A percentile compares a stretch with the other conserved stretches of the same genome.
These are phyloP conservation scores for Myzus persicae DNA, from an alignment of 1,140 invertebrate species.

Conservation along the genomic window DNA sequence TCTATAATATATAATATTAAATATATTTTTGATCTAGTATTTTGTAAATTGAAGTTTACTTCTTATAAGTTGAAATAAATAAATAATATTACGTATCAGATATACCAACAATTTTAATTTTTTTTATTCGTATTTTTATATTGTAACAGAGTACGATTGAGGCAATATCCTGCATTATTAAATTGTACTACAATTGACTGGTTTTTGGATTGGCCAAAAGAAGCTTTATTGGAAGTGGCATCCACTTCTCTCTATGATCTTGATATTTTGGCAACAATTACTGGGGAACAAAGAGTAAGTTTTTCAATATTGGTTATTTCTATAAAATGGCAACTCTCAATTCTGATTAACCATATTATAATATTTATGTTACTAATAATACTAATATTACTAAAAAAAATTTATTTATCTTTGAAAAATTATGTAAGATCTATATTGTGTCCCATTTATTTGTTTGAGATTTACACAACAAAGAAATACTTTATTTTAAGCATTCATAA, in stretches of 20 bases:
- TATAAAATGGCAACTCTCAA: not conserved
- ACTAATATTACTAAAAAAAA: not conserved
- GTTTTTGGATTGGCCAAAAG: conserved; percentile 85
- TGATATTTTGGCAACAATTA: conserved; percentile 69
- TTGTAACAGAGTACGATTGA: conserved; percentile 73
- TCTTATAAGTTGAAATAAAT: too few species aligned
- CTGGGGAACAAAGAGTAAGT: conserved; percentile 71
- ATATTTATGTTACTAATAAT: not conserved
- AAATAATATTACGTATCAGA: not conserved
- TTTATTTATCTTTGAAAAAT: not conserved
- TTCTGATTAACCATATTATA: not conserved
- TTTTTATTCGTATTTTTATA: not conserved
- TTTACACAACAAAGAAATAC: not conserved
- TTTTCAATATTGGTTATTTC: not conserved
- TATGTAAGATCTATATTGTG: not conserved
- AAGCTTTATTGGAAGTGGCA: conserved; percentile 86
- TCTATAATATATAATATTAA: too few species aligned
- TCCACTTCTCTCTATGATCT: conserved; percentile 75
- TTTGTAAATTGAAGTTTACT: too few species aligned
- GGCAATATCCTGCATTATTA: conserved; percentile 84
- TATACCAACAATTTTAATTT: not conserved
- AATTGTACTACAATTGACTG: conserved; percentile 89
- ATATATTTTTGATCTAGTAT: too few species aligned
- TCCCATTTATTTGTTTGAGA: not conserved
- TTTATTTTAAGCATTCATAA: not conserved